Evolutionary conservation across 1,140 invertebrate species (phyloP).

Genomic region (Dufourea novaeangliae): DNA sequence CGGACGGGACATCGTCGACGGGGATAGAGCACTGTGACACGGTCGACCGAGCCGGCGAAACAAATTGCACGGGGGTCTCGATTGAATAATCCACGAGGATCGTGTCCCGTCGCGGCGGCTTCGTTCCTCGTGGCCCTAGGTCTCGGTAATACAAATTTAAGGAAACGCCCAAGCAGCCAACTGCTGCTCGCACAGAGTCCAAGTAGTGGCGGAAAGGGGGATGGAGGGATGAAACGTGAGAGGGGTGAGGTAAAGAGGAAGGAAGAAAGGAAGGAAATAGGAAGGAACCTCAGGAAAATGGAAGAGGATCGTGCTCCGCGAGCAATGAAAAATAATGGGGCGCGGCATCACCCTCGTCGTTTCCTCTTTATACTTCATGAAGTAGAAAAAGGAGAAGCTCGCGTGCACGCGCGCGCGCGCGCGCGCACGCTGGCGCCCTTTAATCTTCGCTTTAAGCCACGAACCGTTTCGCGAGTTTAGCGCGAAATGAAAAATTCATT

Average conservation of each 20-base stretch:
- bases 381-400: slow-evolving; percentile 63
- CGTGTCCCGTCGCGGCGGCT: slow-evolving; percentile 39
- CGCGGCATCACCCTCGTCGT: slow-evolving; percentile 60
- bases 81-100: slow-evolving; percentile 66
- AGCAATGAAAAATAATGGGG: slow-evolving; percentile 73
- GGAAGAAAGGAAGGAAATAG: slow-evolving; percentile 15
- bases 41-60: slow-evolving; percentile 32
- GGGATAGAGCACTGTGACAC: neutral
- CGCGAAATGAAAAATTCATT: slow-evolving; percentile 74
- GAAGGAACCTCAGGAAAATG: slow-evolving; percentile 46
- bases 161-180: slow-evolving; percentile 40
- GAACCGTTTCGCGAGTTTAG: slow-evolving; percentile 73
- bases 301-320: slow-evolving; percentile 63
- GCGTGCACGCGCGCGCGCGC: too few species aligned
- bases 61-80: slow-evolving; percentile 61
- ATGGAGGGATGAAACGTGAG: slow-evolving; percentile 4
- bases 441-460: slow-evolving; percentile 74
- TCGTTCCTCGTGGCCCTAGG: slow-evolving; percentile 53
- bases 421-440: slow-evolving; percentile 66
- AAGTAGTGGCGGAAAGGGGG: slow-evolving; percentile 5
- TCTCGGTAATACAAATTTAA: slow-evolving; percentile 65
- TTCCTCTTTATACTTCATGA: slow-evolving; percentile 63
- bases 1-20: too few species aligned
- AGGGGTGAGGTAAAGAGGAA: slow-evolving; percentile 13
- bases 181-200: slow-evolving; percentile 15